Evolutionary conservation across 1,140 invertebrate species (phyloP).

Genomic region (Leptoteleia sp.): DNA sequence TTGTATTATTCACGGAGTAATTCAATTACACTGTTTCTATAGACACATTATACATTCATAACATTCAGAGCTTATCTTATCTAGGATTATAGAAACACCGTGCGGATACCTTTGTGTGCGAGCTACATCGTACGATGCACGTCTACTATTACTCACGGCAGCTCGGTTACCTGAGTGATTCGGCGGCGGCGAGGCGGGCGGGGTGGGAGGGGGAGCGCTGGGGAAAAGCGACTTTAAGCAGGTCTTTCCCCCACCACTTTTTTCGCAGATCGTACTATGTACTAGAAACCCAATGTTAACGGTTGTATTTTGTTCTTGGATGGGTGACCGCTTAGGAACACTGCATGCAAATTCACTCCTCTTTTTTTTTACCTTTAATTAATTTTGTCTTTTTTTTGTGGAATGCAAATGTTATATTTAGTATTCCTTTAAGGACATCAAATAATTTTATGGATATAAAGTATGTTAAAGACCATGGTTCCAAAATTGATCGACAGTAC

Average conservation of each 20-base stretch:
- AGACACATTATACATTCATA: constrained; percentile 56
- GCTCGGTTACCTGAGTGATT: constrained; percentile 48
- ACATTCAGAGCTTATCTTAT: constrained; percentile 61
- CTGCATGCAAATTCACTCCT: too few species aligned
- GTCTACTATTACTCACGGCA: constrained; percentile 48
- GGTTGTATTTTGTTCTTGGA: constrained; percentile 3
- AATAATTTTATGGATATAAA: too few species aligned
- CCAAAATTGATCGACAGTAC: too few species aligned
- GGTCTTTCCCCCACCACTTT: constrained; percentile 12
- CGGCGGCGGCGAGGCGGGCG: neutral
- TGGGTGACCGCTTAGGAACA: constrained; percentile 16
- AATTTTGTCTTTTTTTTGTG: too few species aligned
- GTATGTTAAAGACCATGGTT: too few species aligned
- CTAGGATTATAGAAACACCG: constrained; percentile 54
- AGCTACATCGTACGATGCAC: constrained; percentile 43
- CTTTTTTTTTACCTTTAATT: too few species aligned
- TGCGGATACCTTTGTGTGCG: constrained; percentile 38
- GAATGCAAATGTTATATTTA: too few species aligned
- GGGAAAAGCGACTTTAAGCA: constrained; percentile 4
- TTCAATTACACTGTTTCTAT: constrained; percentile 53
- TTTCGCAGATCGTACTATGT: neutral
- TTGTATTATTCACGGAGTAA: constrained; percentile 53
- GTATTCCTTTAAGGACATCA: too few species aligned
- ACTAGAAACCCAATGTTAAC: constrained; percentile 14
- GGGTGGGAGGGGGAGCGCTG: neutral